phyloP scores from a whole-genome alignment of 2,888 invertebrate genomes.

The Chymomyza amoena region DNA sequence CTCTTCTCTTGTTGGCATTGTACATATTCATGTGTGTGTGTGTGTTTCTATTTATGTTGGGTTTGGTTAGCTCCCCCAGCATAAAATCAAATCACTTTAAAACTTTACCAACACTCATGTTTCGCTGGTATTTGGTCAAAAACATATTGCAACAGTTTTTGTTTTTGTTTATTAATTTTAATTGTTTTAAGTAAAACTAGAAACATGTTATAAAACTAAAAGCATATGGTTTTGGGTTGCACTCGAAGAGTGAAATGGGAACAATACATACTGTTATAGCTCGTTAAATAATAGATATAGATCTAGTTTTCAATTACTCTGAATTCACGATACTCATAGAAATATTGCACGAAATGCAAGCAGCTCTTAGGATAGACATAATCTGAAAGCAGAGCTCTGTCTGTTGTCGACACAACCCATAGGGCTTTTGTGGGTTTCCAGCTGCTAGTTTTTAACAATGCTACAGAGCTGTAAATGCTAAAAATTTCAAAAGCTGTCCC shows the following conservation, averaged over 20 bases:
- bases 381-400: too few relatives aligned
- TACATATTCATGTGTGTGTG: neutral
- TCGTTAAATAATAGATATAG: too few relatives aligned
- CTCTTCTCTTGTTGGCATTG: neutral
- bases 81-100: slow-evolving; percentile 44
- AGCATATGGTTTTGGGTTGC: neutral
- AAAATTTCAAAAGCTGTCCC: too few relatives aligned
- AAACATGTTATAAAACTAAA: slow-evolving; percentile 7
- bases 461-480: too few relatives aligned
- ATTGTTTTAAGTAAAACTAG: slow-evolving; percentile 49
- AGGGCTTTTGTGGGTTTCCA: too few relatives aligned
- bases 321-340: too few relatives aligned
- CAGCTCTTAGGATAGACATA: too few relatives aligned
- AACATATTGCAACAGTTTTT: neutral
- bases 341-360: too few relatives aligned
- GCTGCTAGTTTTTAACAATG: too few relatives aligned
- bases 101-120: slow-evolving; percentile 46
- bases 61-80: neutral
- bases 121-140: slow-evolving; percentile 17
- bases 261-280: too few relatives aligned
- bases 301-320: too few relatives aligned
- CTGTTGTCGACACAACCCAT: too few relatives aligned
- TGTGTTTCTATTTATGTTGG: neutral
- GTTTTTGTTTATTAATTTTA: slow-evolving; percentile 52
- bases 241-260: neutral